A percentile compares a stretch with the other conserved stretches of the same genome.
phyloP scores from a whole-genome alignment of 1,140 invertebrate species.

The Drosophila pandora region DNA sequence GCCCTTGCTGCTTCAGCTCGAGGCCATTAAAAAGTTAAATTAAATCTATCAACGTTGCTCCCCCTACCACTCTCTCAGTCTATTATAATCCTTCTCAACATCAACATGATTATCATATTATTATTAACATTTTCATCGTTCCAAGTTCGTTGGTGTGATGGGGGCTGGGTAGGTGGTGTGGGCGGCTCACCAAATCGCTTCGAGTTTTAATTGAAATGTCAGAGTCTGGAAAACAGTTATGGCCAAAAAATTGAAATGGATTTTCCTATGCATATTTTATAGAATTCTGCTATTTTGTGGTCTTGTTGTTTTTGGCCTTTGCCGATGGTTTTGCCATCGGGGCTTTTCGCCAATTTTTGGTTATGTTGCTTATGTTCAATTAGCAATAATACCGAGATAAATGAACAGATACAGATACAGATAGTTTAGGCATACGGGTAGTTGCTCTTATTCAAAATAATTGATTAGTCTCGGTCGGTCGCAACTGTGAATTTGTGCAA shows the following conservation, averaged over 20 bases:
- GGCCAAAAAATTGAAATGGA: constrained; percentile 37
- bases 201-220: constrained; percentile 62
- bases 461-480: constrained; percentile 29
- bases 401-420: background rate
- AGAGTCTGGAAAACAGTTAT: constrained; percentile 53
- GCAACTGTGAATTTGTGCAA: background rate
- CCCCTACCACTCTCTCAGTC: background rate
- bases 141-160: constrained; percentile 17
- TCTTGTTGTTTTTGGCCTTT: background rate
- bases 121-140: background rate
- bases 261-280: constrained; percentile 53
- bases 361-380: constrained; percentile 45
- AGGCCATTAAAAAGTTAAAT: constrained; percentile 75
- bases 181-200: constrained; percentile 32
- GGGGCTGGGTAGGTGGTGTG: background rate
- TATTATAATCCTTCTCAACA: constrained; percentile 39
- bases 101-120: constrained; percentile 17
- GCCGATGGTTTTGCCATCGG: constrained; percentile 1
- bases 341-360: constrained; percentile 21
- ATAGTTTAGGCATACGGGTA: constrained; percentile 9
- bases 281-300: constrained; percentile 35
- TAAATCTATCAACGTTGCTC: constrained; percentile 56
- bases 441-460: constrained; percentile 34
- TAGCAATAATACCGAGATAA: constrained; percentile 9
- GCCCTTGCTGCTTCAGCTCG: constrained; percentile 22